Evolutionary conservation across 2,888 invertebrate genomes (phyloP).

Genomic region (Leptinotarsa tumamoca): DNA sequence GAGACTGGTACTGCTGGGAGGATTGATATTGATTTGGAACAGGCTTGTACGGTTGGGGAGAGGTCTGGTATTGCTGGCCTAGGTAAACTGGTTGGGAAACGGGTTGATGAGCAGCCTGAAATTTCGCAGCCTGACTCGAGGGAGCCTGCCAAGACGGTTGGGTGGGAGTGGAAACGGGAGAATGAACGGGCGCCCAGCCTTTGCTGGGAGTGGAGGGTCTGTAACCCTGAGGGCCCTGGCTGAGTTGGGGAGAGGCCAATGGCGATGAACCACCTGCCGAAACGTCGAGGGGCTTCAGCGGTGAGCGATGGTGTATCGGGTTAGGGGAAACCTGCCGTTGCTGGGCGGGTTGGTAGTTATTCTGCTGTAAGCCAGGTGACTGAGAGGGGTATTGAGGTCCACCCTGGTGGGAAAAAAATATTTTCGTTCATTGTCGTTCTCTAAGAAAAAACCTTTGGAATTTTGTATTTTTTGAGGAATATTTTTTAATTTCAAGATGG

Average conservation of each 20-base stretch:
- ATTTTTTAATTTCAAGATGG: too few relatives aligned
- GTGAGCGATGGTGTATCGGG: conserved; percentile 48
- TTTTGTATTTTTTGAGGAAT: too few relatives aligned
- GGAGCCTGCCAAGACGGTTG: conserved; percentile 56
- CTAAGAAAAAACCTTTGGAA: too few relatives aligned
- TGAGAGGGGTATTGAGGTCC: conserved; percentile 62
- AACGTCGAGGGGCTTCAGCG: conserved; percentile 56
- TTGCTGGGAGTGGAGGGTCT: conserved; percentile 61
- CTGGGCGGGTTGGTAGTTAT: conserved; percentile 39
- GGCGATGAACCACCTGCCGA: conserved; percentile 59
- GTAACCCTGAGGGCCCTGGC: conserved; percentile 56
- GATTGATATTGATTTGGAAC: conserved; percentile 45
- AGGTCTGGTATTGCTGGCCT: conserved; percentile 47
- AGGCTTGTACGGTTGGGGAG: conserved; percentile 44
- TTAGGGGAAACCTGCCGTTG: conserved; percentile 43
- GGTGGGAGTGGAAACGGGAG: conserved; percentile 63
- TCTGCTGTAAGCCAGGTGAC: conserved; percentile 46
- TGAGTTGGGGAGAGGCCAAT: conserved; percentile 64
- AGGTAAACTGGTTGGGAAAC: conserved; percentile 29
- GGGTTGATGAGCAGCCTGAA: conserved; percentile 43
- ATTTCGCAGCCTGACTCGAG: conserved; percentile 29
- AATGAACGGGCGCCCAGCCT: conserved; percentile 68
- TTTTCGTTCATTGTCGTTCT: too few relatives aligned
- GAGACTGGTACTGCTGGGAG: conserved; percentile 30
- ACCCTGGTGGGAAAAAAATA: conserved; percentile 55